Evolutionary conservation across 2,797 vertebrate genomes (phyloP).

Genomic region (Carapus acus): DNA sequence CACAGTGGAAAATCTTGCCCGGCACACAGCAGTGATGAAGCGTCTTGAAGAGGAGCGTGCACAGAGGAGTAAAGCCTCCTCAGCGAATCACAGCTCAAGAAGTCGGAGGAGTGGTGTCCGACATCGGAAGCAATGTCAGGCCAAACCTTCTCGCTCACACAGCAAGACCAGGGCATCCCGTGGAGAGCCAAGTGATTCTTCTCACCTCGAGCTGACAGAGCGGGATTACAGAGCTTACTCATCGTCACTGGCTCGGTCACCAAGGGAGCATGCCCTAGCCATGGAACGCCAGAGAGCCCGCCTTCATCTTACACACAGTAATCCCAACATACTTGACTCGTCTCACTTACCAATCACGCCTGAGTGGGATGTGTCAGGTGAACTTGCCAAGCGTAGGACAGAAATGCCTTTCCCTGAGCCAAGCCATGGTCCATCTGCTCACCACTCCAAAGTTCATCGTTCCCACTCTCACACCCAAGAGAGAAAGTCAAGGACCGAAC

Average conservation of each 20-base stretch:
- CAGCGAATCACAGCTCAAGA: conserved; percentile 89
- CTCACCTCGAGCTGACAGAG: conserved; percentile 82
- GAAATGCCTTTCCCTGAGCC: conserved; percentile 99
- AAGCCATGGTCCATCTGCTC: conserved; percentile 84
- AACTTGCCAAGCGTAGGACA: conserved; percentile 92
- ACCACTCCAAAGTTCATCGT: conserved; percentile 94
- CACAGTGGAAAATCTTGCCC: conserved; percentile 94
- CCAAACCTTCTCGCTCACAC: conserved; percentile 84
- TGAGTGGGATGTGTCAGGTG: conserved; percentile 97
- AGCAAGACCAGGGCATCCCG: conserved; percentile 88
- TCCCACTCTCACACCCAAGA: conserved; percentile 99
- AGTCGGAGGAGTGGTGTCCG: conserved; percentile 88
- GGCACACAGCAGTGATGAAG: conserved; percentile 98
- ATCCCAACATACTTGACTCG: conserved; percentile 84
- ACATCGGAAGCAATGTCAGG: conserved; percentile 88
- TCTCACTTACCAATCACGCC: conserved; percentile 86
- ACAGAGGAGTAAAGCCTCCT: conserved; percentile 89
- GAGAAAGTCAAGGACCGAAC: conserved; percentile 90
- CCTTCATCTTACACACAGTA: conserved; percentile 90
- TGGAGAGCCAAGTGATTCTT: conserved; percentile 85
- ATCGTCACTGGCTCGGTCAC: conserved; percentile 84
- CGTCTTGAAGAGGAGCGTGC: conserved; percentile 95
- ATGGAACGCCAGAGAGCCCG: conserved; percentile 84
- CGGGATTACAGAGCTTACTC: conserved; percentile 90
- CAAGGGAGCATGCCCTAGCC: conserved; percentile 87